Evolutionary conservation across 2,888 invertebrate genomes (phyloP), one percentile per base, ranked within the genome.

Genomic region (Acrocera orbiculus): DNA sequence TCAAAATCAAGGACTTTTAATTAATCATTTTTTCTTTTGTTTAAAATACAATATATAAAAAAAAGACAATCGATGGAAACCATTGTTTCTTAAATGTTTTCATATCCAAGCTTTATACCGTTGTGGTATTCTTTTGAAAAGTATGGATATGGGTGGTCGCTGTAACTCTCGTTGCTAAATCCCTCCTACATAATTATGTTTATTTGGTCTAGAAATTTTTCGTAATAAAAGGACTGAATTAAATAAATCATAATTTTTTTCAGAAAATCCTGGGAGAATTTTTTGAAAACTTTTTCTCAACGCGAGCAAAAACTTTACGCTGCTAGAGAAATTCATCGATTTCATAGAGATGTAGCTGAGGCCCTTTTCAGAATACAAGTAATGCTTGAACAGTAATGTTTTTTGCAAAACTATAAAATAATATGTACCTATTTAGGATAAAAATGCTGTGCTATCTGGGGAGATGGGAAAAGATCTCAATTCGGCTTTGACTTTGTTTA

Each of bases 281-380:
- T 96, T 0, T 67, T 90, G 31, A 80, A 85, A 32, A 76, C 86
- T 52, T 79, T 95, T 37, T 79, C 81, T 46, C 75, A 81, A 30
- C 73, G 95, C 10, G 86, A 86, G 42, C 74, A 80, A 40, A 78
- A 89, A 26, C 64, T 98, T 24, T 76, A 79, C 52, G 95, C 90
- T 1, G 96, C 96, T 2, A 93, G 87, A 8, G 92, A 95, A 64
- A 89, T 96, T 44, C 96, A 96, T 61, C 73, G 92, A 35, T 96
- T 93, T 70, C 95, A 96, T 62, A 74, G 93, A 34, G 95, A 95
- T 60, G 89, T 85, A 2, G 85, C 81, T 15, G 93, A 95, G 52
- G 81, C 90, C 3, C 59, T 89, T 7, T 78, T 83, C 25, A 68
- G 93, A 16, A 90, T 89, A 25, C 85, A 82, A 45, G 36, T 36